Conservation (phyloP, 2,888 invertebrate genomes). For the Drosophila hamatofila region DNA sequence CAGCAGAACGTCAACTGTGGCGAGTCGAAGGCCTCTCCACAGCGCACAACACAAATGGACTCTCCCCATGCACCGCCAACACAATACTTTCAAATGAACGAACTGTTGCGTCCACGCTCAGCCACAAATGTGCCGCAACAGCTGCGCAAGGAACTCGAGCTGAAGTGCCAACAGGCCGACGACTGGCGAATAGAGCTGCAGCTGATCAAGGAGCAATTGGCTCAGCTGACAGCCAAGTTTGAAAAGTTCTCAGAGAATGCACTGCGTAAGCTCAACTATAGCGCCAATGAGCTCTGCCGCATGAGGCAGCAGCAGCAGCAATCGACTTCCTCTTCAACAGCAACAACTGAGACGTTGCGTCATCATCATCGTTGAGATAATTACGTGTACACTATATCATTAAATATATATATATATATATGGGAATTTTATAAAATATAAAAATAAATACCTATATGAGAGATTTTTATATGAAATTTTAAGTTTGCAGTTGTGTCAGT, state of each 20-base stretch:
- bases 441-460: not conserved
- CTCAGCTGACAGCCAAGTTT: conserved; percentile 75
- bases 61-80: conserved; percentile 12
- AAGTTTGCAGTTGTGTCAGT: not conserved
- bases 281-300: conserved; percentile 81
- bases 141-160: conserved; percentile 64
- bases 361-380: conserved; percentile 55
- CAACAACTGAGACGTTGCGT: conserved; percentile 44
- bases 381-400: not conserved
- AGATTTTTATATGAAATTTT: not conserved
- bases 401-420: not conserved
- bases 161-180: conserved; percentile 69
- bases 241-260: conserved; percentile 80
- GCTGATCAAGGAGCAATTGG: conserved; percentile 72
- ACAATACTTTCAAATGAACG: conserved; percentile 63
- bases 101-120: conserved; percentile 82
- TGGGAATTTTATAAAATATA: not conserved
- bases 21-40: conserved; percentile 9
- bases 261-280: conserved; percentile 76
- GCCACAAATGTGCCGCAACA: conserved; percentile 83
- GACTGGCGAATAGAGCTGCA: conserved; percentile 78
- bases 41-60: conserved; percentile 17
- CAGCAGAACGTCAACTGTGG: conserved; percentile 44
- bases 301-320: conserved; percentile 69
- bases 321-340: conserved; percentile 20